A percentile compares a stretch with the other conserved stretches of the same genome.
Conservation (phyloP, 2,888 invertebrate species). For the Drosophila crucigera region DNA sequence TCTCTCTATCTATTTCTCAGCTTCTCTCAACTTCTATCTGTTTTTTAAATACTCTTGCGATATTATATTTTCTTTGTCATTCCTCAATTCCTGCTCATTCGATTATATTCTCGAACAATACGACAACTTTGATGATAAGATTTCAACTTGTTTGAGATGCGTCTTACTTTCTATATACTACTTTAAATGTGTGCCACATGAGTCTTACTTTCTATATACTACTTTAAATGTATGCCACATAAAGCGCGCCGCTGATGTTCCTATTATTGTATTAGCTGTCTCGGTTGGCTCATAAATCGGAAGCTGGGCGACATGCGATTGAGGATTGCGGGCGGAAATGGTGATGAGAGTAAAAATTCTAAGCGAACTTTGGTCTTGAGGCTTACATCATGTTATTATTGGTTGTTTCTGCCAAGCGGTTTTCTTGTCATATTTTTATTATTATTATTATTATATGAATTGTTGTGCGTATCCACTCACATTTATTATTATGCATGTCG, state of each 20-base stretch:
- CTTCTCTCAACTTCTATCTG: background rate
- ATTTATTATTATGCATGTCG: constrained; percentile 75
- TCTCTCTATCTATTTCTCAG: background rate
- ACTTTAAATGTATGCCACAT: constrained; percentile 1
- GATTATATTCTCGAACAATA: background rate
- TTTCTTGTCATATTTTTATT: constrained; percentile 37
- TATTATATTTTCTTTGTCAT: background rate
- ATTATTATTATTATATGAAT: constrained; percentile 40
- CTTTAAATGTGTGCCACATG: constrained; percentile 1
- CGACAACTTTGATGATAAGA: background rate
- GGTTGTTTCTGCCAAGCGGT: constrained; percentile 37
- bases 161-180: background rate
- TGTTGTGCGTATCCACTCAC: constrained; percentile 22
- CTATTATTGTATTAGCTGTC: constrained; percentile 36
- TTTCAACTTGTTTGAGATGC: constrained; percentile 21
- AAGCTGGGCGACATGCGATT: constrained; percentile 6
- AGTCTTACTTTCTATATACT: background rate
- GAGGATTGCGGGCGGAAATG: background rate
- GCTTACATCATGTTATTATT: constrained; percentile 3
- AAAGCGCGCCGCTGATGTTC: constrained; percentile 13
- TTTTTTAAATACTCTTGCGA: background rate
- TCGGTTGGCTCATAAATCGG: constrained; percentile 15
- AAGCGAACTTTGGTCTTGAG: background rate
- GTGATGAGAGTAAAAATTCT: background rate
- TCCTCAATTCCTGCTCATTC: background rate